Base-by-base conservation (phyloP, 2,113 vertebrate genomes). In the Erythrolamprus reginae region DNA sequence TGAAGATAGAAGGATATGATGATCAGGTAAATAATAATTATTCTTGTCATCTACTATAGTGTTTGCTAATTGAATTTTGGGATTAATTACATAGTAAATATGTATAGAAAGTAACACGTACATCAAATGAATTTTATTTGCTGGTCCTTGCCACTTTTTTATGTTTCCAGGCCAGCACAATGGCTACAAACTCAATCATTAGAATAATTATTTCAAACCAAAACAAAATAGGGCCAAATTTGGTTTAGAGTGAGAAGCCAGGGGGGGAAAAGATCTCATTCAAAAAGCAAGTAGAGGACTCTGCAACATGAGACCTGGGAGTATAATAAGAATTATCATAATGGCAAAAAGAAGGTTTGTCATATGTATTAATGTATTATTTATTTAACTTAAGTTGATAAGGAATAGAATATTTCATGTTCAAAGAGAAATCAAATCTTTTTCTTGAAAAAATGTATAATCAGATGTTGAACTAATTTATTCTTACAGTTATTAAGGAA, bases 1-100 rank as follows among this genome's bases (percentile, higher is more conserved):
- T 98, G 96, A 99, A 98, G 96, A 97, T 99, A 95, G 98, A 98
- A 92, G 98, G 98, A 55, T 98, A 98, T 90, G 98, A 99, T 56
- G 98, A 99, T 91, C 97, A 97, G 97, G 98, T 97, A 95, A 97
- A 96, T 87, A 47, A 28, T 88, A 83, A 77, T 61, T 50, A 51
- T 56, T 19, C 21, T 58, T 77, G 70, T 38, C 13, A 42, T 77
- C 33, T 77, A 38, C 70, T 42, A 15, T 77, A 77, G 61, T 51
- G 21, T 38, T 91, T 47, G 5, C 26, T 23, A 51, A 6, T 45
- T 15, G 21, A 21, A 88, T 15, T 24, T 82, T 0, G 33, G 88
- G 33, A 3, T 50, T 53, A 47, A 86, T 53, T 91, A 55, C 0
- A 58, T 86, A 26, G 50, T 83, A 88, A 70, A 26, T 86, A 33